A percentile compares a stretch with the other conserved stretches of the same genome.
Conservation (phyloP, 1,140 invertebrate genomes). For the Leptonema lineaticorne region DNA sequence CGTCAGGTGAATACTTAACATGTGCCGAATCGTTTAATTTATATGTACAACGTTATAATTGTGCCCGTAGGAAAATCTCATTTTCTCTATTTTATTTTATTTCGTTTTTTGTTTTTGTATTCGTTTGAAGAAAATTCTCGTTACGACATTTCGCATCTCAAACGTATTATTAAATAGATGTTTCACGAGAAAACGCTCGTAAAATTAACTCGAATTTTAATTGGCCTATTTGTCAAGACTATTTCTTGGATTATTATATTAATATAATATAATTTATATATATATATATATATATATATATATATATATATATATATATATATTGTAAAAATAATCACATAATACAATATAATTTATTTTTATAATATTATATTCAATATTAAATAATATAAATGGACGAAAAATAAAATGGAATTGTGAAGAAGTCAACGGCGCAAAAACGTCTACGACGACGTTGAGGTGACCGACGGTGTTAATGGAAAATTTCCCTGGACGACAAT, state of each 20-base stretch:
- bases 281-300: background rate
- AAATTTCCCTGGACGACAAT: constrained; percentile 29
- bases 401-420: background rate
- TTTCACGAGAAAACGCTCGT: too few species aligned
- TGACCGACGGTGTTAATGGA: constrained; percentile 27
- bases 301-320: background rate
- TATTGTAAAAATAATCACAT: background rate
- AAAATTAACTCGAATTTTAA: too few species aligned
- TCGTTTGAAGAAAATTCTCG: too few species aligned
- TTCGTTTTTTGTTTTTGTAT: too few species aligned
- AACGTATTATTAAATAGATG: too few species aligned
- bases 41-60: too few species aligned
- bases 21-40: too few species aligned
- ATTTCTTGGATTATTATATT: too few species aligned
- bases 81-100: too few species aligned
- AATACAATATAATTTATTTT: background rate
- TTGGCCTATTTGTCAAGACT: background rate
- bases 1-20: background rate
- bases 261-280: too few species aligned
- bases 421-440: constrained; percentile 12
- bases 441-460: background rate
- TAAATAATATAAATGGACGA: background rate
- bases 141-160: too few species aligned
- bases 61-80: too few species aligned
- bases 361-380: background rate